Base-by-base conservation (phyloP, 2,888 invertebrate genomes). In the Lordiphosa fenestrarum region DNA sequence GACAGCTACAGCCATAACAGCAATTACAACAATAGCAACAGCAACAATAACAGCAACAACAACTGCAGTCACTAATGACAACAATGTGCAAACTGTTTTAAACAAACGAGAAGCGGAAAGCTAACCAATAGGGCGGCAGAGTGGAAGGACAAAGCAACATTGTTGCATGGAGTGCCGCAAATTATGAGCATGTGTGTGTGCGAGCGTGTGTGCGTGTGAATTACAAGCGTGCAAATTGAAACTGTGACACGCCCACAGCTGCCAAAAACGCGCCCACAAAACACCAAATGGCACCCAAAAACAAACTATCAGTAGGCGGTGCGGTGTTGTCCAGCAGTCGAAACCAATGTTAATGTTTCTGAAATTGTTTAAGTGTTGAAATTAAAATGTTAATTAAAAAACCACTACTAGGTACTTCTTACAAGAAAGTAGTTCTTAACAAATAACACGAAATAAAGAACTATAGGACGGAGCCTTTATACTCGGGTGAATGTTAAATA, bases 11-110 rank as follows among this genome's bases (percentile, higher is more conserved):
- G 33, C 53, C 40, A 39, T 56, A 56, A 39, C 42, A 55, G 21
- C 47, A 53, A 37, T 49, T 56, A 19, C 44, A 25, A 25, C 19
- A 19, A 19, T 19, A 3, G 3, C 19, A 56, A n/a, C 23, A 50
- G 30, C 35, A 50, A 12, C 33, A 41, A 42, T 44, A 42, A 42
- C 41, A 50, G 30, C 35, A 50, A 12, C 33, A 41, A 42, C 47
- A 42, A 44, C 41, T 55, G n/a, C 47, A 57, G 19, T 58, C 56
- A 19, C 53, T 63, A 40, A 77, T 69, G 77, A 59, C 74, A 74
- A 71, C 75, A 84, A 84, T 67, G 78, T 78, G 72, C 59, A 84
- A 69, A 77, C 69, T 71, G 82, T 78, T 84, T 81, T 74, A 65
- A 77, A 77, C 82, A 71, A 81, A 72, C 62, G 64, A 48, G 47